Evolutionary conservation across 2,797 vertebrate species (phyloP).

Genomic region (Taenioides sp.): DNA sequence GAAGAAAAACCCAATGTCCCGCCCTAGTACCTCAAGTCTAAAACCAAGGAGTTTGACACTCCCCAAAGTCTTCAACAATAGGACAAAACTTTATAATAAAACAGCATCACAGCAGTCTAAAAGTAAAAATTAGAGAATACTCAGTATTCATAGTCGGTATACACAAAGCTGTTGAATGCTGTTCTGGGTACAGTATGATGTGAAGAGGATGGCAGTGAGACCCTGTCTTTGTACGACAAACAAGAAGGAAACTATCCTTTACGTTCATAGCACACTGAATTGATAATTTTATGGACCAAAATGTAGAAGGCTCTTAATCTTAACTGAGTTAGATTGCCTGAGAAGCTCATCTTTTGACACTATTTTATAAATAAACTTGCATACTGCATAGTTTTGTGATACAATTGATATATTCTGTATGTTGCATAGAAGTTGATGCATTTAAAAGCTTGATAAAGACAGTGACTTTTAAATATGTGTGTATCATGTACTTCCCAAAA

Average conservation of each 20-base stretch:
- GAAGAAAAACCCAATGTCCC: constrained; percentile 7
- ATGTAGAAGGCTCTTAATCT: constrained; percentile 56
- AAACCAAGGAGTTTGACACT: constrained; percentile 27
- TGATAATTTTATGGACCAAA: constrained; percentile 39
- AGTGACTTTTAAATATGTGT: constrained; percentile 62
- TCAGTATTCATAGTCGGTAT: constrained; percentile 67
- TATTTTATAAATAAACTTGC: constrained; percentile 52
- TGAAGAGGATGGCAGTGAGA: constrained; percentile 55
- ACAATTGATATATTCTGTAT: constrained; percentile 64
- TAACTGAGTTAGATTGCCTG: constrained; percentile 74
- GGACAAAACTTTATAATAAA: constrained; percentile 17
- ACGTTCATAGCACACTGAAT: constrained; percentile 15
- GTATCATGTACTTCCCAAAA: constrained; percentile 21
- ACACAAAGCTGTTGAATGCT: constrained; percentile 43
- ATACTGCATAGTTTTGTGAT: constrained; percentile 80
- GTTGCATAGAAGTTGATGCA: constrained; percentile 81
- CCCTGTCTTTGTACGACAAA: constrained; percentile 42
- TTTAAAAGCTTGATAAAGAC: constrained; percentile 48
- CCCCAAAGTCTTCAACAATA: constrained; percentile 22
- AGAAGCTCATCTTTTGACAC: constrained; percentile 72
- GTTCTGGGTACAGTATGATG: constrained; percentile 40
- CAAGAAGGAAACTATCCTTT: constrained; percentile 30
- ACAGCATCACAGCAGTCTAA: constrained; percentile 39
- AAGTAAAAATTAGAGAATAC: constrained; percentile 61
- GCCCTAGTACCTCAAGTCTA: background rate